phyloP scores from a whole-genome alignment of 2,888 invertebrate species.

The Sinodicranocentrus sp. region DNA sequence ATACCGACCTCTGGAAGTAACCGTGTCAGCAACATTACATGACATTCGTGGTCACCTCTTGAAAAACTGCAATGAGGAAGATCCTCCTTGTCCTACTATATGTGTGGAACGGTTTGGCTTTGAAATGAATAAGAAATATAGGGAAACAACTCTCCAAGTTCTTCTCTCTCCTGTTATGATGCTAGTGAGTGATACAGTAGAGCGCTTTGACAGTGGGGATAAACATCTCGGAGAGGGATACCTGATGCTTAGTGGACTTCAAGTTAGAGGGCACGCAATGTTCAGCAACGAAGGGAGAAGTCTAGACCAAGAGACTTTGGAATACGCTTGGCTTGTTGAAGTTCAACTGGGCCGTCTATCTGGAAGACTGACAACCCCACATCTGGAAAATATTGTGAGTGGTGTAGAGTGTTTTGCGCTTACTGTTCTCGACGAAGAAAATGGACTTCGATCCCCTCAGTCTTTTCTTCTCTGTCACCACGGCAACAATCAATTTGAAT shows the following conservation, averaged over 20 bases:
- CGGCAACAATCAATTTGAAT: conserved; percentile 85
- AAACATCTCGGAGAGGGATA: conserved; percentile 90
- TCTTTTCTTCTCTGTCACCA: conserved; percentile 89
- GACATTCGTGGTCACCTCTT: conserved; percentile 97
- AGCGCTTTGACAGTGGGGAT: conserved; percentile 84
- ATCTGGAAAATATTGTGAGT: conserved; percentile 91
- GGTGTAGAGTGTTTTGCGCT: conserved; percentile 93
- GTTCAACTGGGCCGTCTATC: conserved; percentile 95
- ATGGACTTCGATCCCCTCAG: conserved; percentile 90
- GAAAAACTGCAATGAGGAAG: conserved; percentile 93
- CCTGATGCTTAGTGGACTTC: conserved; percentile 89
- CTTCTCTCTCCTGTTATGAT: conserved; percentile 92
- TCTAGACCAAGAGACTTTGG: conserved; percentile 95
- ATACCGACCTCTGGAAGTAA: conserved; percentile 93
- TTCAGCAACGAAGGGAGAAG: conserved; percentile 95
- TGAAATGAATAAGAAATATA: conserved; percentile 97
- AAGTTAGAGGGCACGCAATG: conserved; percentile 96
- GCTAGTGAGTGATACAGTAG: conserved; percentile 86
- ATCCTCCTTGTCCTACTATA: conserved; percentile 94
- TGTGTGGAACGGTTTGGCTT: conserved; percentile 95
- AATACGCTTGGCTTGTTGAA: conserved; percentile 98
- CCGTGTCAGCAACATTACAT: conserved; percentile 94
- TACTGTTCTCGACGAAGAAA: conserved; percentile 92
- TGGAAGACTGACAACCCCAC: conserved; percentile 93
- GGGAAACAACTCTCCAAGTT: conserved; percentile 94